phyloP scores from a whole-genome alignment of 1,140 invertebrate genomes.

The Archivesica marissinica region DNA sequence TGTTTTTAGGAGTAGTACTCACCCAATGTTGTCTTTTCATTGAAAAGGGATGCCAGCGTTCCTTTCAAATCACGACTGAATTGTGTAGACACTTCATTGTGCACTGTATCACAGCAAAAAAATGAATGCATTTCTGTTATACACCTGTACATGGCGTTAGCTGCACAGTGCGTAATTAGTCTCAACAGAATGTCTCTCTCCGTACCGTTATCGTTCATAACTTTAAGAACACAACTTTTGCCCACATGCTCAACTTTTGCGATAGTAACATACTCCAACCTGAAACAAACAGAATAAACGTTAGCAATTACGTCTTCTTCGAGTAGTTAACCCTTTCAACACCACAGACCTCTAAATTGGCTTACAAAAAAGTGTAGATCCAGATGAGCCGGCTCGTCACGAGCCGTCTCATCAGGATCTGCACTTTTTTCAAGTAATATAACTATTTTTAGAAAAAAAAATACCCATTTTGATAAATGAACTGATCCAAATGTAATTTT shows the following conservation, averaged over 20 bases:
- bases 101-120: conserved; percentile 95
- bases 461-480: too few relatives aligned
- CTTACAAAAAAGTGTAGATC: too few relatives aligned
- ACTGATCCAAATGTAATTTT: too few relatives aligned
- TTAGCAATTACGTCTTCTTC: too few relatives aligned
- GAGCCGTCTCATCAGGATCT: too few relatives aligned
- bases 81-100: conserved; percentile 93
- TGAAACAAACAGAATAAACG: conserved; percentile 83
- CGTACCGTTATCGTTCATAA: conserved; percentile 87
- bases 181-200: conserved; percentile 89
- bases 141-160: conserved; percentile 92
- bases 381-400: too few relatives aligned
- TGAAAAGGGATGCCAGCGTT: conserved; percentile 93
- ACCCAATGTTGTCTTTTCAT: conserved; percentile 92
- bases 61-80: conserved; percentile 95
- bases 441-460: too few relatives aligned
- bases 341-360: too few relatives aligned
- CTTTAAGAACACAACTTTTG: conserved; percentile 89
- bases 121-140: conserved; percentile 96
- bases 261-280: conserved; percentile 93
- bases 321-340: too few relatives aligned
- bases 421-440: too few relatives aligned
- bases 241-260: conserved; percentile 91
- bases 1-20: too few relatives aligned
- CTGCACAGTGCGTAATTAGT: conserved; percentile 90